Percentiles rank a stretch among this genome's conserved stretches.
These are phyloP conservation scores for Ennomos quercinarius DNA, from an alignment of 2,888 invertebrate species.

Conservation along the genomic window DNA sequence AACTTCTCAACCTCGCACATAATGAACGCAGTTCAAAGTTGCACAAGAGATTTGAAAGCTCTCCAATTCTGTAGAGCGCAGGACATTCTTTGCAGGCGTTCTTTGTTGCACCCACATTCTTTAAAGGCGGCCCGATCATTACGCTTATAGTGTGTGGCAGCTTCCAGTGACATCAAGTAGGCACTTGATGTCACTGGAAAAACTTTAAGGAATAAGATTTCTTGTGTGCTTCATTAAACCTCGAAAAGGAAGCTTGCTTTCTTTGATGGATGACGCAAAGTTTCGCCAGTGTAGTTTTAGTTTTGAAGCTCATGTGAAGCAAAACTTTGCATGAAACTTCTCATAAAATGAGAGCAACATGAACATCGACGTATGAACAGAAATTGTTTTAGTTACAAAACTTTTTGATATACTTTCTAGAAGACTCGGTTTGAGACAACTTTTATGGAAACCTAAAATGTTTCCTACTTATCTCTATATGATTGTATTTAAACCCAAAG, in stretches of 20 bases:
- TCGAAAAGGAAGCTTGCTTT: constrained; percentile 18
- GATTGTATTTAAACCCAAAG: too few relatives aligned
- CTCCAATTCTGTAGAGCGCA: constrained; percentile 24
- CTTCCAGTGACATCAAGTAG: background rate
- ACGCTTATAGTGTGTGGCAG: constrained; percentile 5
- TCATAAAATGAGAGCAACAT: too few relatives aligned
- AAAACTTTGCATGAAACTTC: constrained; percentile 6
- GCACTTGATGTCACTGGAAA: too few relatives aligned
- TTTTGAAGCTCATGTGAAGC: constrained; percentile 9
- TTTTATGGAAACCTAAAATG: too few relatives aligned
- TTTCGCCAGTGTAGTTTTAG: constrained; percentile 23
- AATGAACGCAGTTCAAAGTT: constrained; percentile 38
- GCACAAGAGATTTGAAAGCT: constrained; percentile 37
- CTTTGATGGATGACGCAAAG: constrained; percentile 27
- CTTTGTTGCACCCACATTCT: constrained; percentile 33
- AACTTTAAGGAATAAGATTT: constrained; percentile 20
- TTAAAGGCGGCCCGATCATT: constrained; percentile 18
- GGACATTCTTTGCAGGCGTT: constrained; percentile 25
- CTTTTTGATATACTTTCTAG: too few relatives aligned
- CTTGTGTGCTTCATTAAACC: constrained; percentile 27
- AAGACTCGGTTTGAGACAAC: too few relatives aligned
- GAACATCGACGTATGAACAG: too few relatives aligned
- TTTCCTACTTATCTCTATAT: too few relatives aligned
- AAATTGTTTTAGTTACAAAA: too few relatives aligned
- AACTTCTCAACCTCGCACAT: constrained; percentile 22